Base-by-base conservation (phyloP, 1,140 invertebrate genomes). In the Diachasmimorpha longicaudata region DNA sequence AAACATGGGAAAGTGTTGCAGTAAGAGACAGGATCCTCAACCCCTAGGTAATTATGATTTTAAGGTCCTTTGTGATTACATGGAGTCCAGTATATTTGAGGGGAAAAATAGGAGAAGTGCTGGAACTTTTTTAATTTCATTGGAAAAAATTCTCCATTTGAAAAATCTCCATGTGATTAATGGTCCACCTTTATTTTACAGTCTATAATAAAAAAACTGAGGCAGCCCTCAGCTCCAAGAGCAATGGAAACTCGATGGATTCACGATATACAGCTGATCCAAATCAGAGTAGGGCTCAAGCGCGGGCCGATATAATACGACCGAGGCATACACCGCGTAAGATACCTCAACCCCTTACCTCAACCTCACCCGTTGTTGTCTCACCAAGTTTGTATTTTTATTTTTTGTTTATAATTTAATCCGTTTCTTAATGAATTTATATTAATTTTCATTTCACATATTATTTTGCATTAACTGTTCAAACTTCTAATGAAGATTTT, bases 221-320 rank as follows among this genome's bases (percentile, higher is more conserved):
- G 71, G 85, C 89, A 19, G 90, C 89, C n/a, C 91, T 93, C 81
- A 90, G 88, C 76, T 90, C 90, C 39, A 91, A 91, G 80, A 91
- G 90, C 81, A 92, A 92, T 85, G 92, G 93, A 48, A 92, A 92
- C 63, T 93, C 92, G 75, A 92, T 94, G 86, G 93, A 93, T 78
- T 37, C 31, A 13, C 90, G 93, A 77, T 95, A 95, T 82, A 94
- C 93, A 0, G 93, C 94, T 46, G 94, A 95, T 89, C 94, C 94
- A 21, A 95, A 95, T 90, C 92, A 93, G 79, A 91, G 92, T 90
- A 91, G 82, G 87, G 90, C 83, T 89, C 91, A 86, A 90, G 90
- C 83, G 85, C 88, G 82, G 91, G 92, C 74, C 91, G 93, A 94
- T 83, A 94, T 94, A 81, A 94, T 95, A 79, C 90, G 94, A 58